phyloP scores from a whole-genome alignment of 2,797 vertebrate species.

The Dendrocincla fuliginosa region DNA sequence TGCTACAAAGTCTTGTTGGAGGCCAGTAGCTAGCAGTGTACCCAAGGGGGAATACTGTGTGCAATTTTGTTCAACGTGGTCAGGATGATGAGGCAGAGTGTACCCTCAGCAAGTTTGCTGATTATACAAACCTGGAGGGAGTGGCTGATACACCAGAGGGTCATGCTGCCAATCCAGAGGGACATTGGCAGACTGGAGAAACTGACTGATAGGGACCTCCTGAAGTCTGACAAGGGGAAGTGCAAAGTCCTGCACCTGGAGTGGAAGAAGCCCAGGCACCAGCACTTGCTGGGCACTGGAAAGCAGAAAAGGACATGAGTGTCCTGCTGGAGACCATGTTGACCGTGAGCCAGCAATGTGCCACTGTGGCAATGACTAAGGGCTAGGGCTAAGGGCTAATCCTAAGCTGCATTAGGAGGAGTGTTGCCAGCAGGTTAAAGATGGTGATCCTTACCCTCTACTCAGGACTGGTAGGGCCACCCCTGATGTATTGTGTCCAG shows the following conservation, averaged over 20 bases:
- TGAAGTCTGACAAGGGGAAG: background rate
- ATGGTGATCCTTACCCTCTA: background rate
- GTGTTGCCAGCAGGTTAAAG: background rate
- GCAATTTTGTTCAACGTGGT: rapidly evolving
- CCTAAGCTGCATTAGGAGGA: background rate
- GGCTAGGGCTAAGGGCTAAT: background rate
- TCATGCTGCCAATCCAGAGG: background rate
- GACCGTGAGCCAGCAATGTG: background rate
- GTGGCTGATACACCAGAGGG: background rate
- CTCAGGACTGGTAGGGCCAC: background rate
- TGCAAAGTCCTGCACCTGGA: background rate
- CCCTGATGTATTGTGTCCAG: background rate
- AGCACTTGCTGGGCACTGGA: background rate
- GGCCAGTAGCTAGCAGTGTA: background rate
- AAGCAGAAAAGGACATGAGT: background rate
- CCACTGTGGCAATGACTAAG: background rate
- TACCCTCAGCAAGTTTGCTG: background rate
- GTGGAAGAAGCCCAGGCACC: background rate
- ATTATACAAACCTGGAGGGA: background rate
- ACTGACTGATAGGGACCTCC: background rate
- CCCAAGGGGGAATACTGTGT: background rate
- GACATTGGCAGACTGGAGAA: background rate
- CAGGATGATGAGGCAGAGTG: background rate
- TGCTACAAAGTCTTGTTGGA: background rate
- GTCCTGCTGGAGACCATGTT: background rate